Conservation (phyloP, 1,140 invertebrate species). For the Megalonaias nervosa region DNA sequence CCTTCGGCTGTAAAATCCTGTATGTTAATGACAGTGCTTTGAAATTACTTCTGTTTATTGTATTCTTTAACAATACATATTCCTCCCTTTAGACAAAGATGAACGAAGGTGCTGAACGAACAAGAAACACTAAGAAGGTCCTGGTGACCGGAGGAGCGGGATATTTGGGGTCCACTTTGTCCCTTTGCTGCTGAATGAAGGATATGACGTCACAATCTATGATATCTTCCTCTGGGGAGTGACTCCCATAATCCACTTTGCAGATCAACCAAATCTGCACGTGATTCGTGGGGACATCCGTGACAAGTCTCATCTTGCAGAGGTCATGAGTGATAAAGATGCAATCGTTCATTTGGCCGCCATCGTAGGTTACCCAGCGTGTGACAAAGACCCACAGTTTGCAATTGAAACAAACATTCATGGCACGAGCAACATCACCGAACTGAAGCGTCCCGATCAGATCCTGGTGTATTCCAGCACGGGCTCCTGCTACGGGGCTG, state of each 20-base stretch:
- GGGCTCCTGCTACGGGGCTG: constrained; percentile 35
- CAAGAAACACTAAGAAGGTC: constrained; percentile 29
- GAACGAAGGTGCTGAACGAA: no score
- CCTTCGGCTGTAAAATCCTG: no score
- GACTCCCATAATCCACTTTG: constrained; percentile 43
- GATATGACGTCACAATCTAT: constrained; percentile 27
- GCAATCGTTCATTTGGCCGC: constrained; percentile 59
- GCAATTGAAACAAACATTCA: constrained; percentile 53
- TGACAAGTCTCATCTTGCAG: no score
- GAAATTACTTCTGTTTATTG: no score
- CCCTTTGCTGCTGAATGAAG: constrained; percentile 54
- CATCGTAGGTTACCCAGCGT: constrained; percentile 66
- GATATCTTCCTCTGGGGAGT: constrained; percentile 61
- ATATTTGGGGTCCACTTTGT: constrained; percentile 60
- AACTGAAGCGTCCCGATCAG: constrained; percentile 47
- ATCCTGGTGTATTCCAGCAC: constrained; percentile 63
- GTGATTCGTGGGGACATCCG: no score
- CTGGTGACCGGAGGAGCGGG: constrained; percentile 63
- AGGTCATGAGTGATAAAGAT: no score
- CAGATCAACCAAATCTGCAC: constrained; percentile 41
- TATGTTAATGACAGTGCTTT: no score
- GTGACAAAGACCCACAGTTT: constrained; percentile 55
- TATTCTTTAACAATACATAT: no score
- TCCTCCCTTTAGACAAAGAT: no score
- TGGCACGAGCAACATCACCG: constrained; percentile 55